Evolutionary conservation across 2,797 vertebrate genomes (phyloP).

Genomic region (Coluber constrictor): DNA sequence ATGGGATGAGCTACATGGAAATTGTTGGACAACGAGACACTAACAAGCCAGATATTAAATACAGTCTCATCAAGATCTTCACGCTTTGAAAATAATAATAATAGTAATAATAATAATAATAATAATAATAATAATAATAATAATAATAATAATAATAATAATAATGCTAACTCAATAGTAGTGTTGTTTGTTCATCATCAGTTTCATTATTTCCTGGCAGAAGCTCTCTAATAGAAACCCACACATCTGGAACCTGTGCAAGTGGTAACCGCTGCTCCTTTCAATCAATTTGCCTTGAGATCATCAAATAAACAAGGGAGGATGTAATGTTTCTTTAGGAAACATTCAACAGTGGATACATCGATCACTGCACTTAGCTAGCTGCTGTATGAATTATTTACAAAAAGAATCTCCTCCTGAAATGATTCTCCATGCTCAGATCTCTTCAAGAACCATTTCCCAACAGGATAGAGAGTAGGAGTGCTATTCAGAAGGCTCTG

Average conservation of each 20-base stretch:
- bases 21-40: slow-evolving; percentile 21
- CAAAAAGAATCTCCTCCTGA: slow-evolving; percentile 27
- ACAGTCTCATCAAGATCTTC: slow-evolving; percentile 24
- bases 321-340: slow-evolving; percentile 64
- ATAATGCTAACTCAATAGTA: not conserved
- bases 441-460: slow-evolving; percentile 19
- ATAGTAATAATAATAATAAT: no score
- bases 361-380: slow-evolving; percentile 52
- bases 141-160: no score
- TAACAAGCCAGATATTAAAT: slow-evolving; percentile 9
- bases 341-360: slow-evolving; percentile 54
- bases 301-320: slow-evolving; percentile 61
- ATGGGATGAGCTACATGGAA: not conserved
- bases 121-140: no score
- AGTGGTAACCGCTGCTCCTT: slow-evolving; percentile 36
- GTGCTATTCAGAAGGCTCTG: no score
- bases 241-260: slow-evolving; percentile 37
- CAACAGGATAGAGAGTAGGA: not conserved
- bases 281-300: slow-evolving; percentile 61
- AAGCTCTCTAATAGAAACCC: slow-evolving; percentile 50
- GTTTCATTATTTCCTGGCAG: slow-evolving; percentile 48
- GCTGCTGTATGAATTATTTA: slow-evolving; percentile 34
- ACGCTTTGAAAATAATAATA: slow-evolving; percentile 33
- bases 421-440: slow-evolving; percentile 34
- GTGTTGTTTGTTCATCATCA: slow-evolving; percentile 54